Conservation (phyloP, 1,140 invertebrate genomes). For the Neuroterus valhalla region DNA sequence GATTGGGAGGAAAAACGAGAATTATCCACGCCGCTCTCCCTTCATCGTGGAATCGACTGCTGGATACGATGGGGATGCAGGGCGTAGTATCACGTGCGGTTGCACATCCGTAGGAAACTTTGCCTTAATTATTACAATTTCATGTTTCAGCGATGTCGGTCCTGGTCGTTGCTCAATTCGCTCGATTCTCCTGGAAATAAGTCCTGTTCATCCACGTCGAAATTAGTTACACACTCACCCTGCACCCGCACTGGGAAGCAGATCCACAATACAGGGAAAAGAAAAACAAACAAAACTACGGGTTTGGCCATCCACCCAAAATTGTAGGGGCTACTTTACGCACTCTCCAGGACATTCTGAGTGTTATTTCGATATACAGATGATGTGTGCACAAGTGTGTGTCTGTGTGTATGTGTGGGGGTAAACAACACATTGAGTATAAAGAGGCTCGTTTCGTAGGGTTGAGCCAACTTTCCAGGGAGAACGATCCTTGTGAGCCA, state of each 20-base stretch:
- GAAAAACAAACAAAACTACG: not conserved
- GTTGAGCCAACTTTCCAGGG: constrained; percentile 61
- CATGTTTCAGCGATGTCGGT: constrained; percentile 37
- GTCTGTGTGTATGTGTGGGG: constrained; percentile 10
- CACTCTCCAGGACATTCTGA: not conserved
- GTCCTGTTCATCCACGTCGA: not conserved
- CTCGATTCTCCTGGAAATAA: constrained; percentile 38
- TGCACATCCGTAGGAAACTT: constrained; percentile 43
- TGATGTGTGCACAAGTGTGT: constrained; percentile 30
- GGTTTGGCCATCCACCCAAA: not conserved
- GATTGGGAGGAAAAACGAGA: constrained; percentile 48
- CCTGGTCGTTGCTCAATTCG: constrained; percentile 11
- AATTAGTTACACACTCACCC: no score
- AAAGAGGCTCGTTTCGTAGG: constrained; percentile 33
- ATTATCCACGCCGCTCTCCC: constrained; percentile 33
- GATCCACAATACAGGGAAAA: not conserved
- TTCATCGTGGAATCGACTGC: constrained; percentile 14
- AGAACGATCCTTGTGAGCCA: constrained; percentile 64
- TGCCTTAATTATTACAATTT: constrained; percentile 56
- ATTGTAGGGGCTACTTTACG: not conserved
- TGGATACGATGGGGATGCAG: not conserved
- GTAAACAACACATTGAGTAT: constrained; percentile 31
- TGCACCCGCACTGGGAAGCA: not conserved
- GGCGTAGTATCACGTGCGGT: constrained; percentile 21
- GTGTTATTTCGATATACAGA: constrained; percentile 4